Conservation (phyloP, 2,797 vertebrate species). For the Bovichtus diacanthus region DNA sequence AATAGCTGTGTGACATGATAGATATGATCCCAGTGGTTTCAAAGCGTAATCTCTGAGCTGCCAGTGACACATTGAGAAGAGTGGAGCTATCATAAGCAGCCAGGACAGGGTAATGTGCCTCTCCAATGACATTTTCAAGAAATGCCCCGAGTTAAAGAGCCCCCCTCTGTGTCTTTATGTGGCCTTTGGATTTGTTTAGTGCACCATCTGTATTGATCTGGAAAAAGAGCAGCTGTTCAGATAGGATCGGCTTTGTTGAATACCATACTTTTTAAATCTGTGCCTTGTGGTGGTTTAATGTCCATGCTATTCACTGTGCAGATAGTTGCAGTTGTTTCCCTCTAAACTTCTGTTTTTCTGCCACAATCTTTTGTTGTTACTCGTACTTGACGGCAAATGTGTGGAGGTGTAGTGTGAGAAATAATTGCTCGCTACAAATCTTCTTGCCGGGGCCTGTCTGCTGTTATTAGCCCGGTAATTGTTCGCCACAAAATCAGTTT, state of each 20-base stretch:
- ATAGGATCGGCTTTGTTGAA: slow-evolving; percentile 40
- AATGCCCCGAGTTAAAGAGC: slow-evolving; percentile 29
- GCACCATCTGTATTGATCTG: slow-evolving; percentile 63
- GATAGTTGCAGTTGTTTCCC: slow-evolving; percentile 47
- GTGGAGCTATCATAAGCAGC: slow-evolving; percentile 19
- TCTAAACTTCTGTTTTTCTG: slow-evolving; percentile 25
- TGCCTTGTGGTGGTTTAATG: slow-evolving; percentile 29
- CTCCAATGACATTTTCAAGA: slow-evolving; percentile 33
- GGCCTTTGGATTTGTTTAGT: slow-evolving; percentile 53
- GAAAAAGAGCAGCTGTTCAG: slow-evolving; percentile 56
- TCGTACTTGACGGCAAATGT: slow-evolving; percentile 26
- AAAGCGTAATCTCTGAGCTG: slow-evolving; percentile 12
- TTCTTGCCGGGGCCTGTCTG: slow-evolving; percentile 5
- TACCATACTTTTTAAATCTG: slow-evolving; percentile 29
- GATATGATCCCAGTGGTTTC: slow-evolving; percentile 7
- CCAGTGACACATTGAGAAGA: slow-evolving; percentile 21
- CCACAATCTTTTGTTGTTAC: slow-evolving; percentile 46
- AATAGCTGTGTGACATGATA: slow-evolving; percentile 25
- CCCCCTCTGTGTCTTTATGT: slow-evolving; percentile 33
- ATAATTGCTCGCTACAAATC: slow-evolving; percentile 46
- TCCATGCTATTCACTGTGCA: slow-evolving; percentile 25
- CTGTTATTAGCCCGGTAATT: slow-evolving; percentile 32
- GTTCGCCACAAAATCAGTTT: slow-evolving; percentile 28
- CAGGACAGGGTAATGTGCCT: slow-evolving; percentile 11
- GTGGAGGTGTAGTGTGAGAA: slow-evolving; percentile 21